phyloP scores from a whole-genome alignment of 2,888 invertebrate genomes.

The Ochlodes sylvanus region DNA sequence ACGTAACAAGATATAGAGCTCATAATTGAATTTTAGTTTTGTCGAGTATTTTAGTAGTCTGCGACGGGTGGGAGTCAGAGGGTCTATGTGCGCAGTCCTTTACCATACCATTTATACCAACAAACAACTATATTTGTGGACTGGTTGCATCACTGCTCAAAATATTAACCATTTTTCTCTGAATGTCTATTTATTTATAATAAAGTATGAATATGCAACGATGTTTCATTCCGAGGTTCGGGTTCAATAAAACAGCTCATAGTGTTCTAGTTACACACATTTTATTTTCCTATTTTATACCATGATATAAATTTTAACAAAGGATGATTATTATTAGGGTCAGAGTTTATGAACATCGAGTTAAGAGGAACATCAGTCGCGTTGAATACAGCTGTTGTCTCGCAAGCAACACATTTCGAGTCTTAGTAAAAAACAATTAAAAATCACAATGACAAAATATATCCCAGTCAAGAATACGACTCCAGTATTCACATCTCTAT shows the following conservation, averaged over 20 bases:
- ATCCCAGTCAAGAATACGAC: conserved; percentile 67
- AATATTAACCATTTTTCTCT: conserved; percentile 57
- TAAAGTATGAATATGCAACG: conserved; percentile 56
- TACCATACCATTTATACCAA: neutral
- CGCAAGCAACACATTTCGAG: conserved; percentile 71
- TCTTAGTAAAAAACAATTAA: conserved; percentile 69
- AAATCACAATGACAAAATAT: conserved; percentile 59
- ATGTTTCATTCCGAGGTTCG: conserved; percentile 41
- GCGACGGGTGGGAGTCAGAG: too few species aligned
- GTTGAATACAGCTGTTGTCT: conserved; percentile 67
- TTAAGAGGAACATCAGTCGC: conserved; percentile 80
- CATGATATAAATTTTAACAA: conserved; percentile 81
- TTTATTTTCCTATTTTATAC: conserved; percentile 80
- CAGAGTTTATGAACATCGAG: conserved; percentile 64
- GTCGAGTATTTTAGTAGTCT: too few species aligned
- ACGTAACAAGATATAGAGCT: too few species aligned
- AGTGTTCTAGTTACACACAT: conserved; percentile 81
- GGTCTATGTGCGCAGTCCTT: too few species aligned
- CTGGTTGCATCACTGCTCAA: conserved; percentile 38
- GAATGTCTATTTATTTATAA: conserved; percentile 65
- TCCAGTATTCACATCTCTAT: conserved; percentile 57
- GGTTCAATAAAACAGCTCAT: conserved; percentile 69
- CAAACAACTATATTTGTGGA: conserved; percentile 12
- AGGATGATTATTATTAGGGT: conserved; percentile 72
- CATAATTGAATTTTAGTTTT: too few species aligned